Percentiles rank a stretch among this genome's conserved stretches.
Conservation (phyloP, 2,113 vertebrate species). For the Chaetodon auriga region DNA sequence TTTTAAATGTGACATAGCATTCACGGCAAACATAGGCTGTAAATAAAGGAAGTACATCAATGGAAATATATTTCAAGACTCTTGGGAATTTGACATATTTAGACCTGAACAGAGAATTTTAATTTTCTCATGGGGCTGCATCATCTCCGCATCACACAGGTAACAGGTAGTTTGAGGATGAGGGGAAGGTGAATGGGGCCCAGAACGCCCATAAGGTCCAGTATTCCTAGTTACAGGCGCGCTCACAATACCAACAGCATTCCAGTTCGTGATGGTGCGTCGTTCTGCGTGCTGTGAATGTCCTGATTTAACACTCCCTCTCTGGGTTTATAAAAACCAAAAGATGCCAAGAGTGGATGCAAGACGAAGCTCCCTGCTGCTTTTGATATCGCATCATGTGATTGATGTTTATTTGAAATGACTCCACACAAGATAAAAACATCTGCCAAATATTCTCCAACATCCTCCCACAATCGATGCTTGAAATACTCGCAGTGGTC, state of each 20-base stretch:
- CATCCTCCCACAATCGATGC: conserved; percentile 16
- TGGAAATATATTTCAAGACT: too few species aligned
- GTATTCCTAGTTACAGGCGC: not conserved
- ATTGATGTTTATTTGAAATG: conserved; percentile 49
- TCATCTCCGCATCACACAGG: too few species aligned
- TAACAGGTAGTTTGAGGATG: too few species aligned
- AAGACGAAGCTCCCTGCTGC: conserved; percentile 5
- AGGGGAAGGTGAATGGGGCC: too few species aligned
- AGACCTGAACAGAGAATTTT: too few species aligned
- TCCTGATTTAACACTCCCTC: conserved; percentile 15
- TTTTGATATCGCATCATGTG: conserved; percentile 30
- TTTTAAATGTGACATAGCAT: too few species aligned
- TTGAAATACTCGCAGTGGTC: not conserved
- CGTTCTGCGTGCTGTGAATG: not conserved
- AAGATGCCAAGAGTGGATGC: conserved; percentile 18
- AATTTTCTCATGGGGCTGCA: too few species aligned
- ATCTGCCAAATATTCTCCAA: conserved; percentile 22
- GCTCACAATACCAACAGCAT: not conserved
- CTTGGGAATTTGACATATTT: too few species aligned
- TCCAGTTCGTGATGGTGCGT: not conserved
- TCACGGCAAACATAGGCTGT: too few species aligned
- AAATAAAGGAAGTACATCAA: too few species aligned
- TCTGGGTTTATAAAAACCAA: conserved; percentile 22
- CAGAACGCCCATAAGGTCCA: too few species aligned
- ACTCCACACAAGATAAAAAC: conserved; percentile 16